Conservation (phyloP, 2,888 invertebrate genomes). For the Ptilodon capucinus region DNA sequence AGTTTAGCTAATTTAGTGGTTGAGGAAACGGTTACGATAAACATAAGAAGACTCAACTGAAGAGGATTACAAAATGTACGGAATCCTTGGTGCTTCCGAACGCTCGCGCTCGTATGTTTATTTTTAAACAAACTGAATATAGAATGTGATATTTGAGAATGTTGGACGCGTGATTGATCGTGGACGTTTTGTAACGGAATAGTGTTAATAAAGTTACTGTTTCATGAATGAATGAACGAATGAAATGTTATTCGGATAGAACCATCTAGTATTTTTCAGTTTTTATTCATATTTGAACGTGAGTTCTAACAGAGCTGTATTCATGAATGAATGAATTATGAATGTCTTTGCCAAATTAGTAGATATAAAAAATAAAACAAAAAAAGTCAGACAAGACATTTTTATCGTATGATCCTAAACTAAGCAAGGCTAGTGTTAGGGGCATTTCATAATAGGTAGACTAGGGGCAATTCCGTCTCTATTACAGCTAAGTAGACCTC, state of each 20-base stretch:
- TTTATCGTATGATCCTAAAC: no score
- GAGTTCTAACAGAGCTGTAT: no score
- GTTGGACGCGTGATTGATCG: slow-evolving; percentile 26
- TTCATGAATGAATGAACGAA: slow-evolving; percentile 30
- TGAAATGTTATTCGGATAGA: neutral
- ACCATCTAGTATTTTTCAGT: neutral
- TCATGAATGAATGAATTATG: no score
- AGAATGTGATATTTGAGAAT: slow-evolving; percentile 30
- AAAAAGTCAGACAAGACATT: no score
- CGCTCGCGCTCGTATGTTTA: slow-evolving; percentile 13
- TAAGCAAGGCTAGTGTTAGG: no score
- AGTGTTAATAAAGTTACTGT: slow-evolving; percentile 15
- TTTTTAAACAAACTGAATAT: slow-evolving; percentile 21
- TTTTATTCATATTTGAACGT: neutral
- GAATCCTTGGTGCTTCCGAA: slow-evolving; percentile 4
- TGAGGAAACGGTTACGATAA: neutral
- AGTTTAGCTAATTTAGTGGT: neutral
- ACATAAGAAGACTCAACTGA: neutral
- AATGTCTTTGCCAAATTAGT: no score
- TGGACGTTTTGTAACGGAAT: slow-evolving; percentile 26
- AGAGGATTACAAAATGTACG: neutral
- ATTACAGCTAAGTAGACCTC: no score
- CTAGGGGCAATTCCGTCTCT: no score
- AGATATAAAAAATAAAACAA: no score
- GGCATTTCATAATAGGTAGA: no score